Base-by-base conservation (phyloP, 2,888 invertebrate genomes). In the Tenthredo scrophulariae region DNA sequence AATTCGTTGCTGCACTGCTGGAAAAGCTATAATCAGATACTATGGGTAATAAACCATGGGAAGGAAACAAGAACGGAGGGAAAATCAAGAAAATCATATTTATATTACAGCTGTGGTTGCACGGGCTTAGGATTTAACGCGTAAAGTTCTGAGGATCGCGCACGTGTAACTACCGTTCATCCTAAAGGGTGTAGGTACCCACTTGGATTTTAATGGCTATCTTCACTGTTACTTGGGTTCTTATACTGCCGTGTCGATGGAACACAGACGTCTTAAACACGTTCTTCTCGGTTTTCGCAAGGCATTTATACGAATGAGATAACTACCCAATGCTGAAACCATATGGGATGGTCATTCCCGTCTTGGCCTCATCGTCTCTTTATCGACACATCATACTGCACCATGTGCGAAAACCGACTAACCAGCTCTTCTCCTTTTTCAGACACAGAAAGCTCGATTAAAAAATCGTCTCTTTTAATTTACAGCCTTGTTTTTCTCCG, bases 161-260 rank as follows among this genome's bases (percentile, higher is more conserved):
- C 26, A 75, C 40, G 70, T 72, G 70, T 75, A 46, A 46, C 43
- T 46, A 46, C 46, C 37, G 37, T 72, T 62, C 46, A 22, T 18
- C 18, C 40, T 40, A 18, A 72, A 40, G 70, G 75, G 15, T 50
- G 5, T n/a, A n/a, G 22, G 75, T 46, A 75, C 62, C 26, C n/a
- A 26, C 46, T 75, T 75, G 75, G 22, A 75, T 75, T 75, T 75
- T 75, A 75, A 75, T 46, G 46, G 15, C 43, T 6, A 50, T 75
- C 46, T 40, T n/a, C 22, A 18, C 75, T 15, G 43, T 46, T 18
- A 50, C 43, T 75, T 26, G 4, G 46, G 46, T 46, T 13, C 43
- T 46, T n/a, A 54, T 50, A n/a, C 1, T 4, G 40, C 70, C 26
- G 40, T 26, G 13, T 50, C 26, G 29, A 50, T 46, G 6, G 18